A percentile compares a stretch with the other conserved stretches of the same genome.
These are phyloP conservation scores for Thunnus maccoyii DNA, from an alignment of 2,113 vertebrate genomes.

Conservation along the genomic window DNA sequence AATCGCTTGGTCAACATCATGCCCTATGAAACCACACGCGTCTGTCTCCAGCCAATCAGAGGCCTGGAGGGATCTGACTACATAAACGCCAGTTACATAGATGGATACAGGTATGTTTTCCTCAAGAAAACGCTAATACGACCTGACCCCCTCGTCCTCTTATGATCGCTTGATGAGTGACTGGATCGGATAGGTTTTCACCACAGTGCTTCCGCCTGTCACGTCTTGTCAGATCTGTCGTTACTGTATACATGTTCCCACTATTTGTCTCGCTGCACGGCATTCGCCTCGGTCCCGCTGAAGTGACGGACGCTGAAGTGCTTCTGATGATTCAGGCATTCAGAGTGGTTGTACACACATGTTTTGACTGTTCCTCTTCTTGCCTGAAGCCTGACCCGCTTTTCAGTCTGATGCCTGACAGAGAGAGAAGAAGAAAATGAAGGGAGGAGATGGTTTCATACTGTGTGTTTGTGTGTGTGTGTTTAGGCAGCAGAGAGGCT, in stretches of 20 bases:
- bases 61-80: conserved; percentile 98
- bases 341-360: conserved; percentile 51
- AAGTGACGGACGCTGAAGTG: conserved; percentile 16
- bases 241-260: conserved; percentile 49
- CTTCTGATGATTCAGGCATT: conserved; percentile 73
- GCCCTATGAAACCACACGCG: conserved; percentile 97
- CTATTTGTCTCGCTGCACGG: conserved; percentile 29
- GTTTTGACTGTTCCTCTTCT: conserved; percentile 66
- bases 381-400: conserved; percentile 61
- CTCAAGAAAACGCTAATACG: conserved; percentile 51
- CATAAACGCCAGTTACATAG: conserved; percentile 97
- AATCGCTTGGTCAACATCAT: conserved; percentile 99
- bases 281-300: conserved; percentile 10
- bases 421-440: conserved; percentile 8
- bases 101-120: conserved; percentile 92
- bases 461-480: conserved; percentile 45
- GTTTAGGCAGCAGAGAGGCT: conserved; percentile 85
- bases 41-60: conserved; percentile 98
- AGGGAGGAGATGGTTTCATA: neutral
- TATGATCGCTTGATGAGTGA: conserved; percentile 67
- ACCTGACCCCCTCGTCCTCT: conserved; percentile 57
- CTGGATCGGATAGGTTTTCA: conserved; percentile 67
- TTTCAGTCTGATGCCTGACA: conserved; percentile 53
- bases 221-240: conserved; percentile 67
- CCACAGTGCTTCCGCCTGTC: conserved; percentile 64